These are phyloP conservation scores for Crepidodera aurea DNA, from an alignment of 2,888 invertebrate genomes.

Conservation along the genomic window DNA sequence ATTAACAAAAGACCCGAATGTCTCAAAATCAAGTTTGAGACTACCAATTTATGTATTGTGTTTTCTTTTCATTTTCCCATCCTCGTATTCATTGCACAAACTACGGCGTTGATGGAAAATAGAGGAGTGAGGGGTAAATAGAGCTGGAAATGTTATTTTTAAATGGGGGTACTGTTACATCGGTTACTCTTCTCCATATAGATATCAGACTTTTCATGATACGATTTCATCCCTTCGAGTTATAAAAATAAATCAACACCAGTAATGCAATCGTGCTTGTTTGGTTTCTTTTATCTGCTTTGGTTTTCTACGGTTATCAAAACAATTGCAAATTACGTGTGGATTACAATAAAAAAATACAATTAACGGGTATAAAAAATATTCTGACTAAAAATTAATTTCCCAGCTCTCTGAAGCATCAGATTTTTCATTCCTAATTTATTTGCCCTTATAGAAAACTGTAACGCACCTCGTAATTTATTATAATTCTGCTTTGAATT, in stretches of 20 bases:
- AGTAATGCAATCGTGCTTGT: too few relatives aligned
- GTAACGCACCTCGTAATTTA: slow-evolving; percentile 7
- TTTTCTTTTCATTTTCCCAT: slow-evolving; percentile 26
- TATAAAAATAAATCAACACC: too few relatives aligned
- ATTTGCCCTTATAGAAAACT: too few relatives aligned
- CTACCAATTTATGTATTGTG: slow-evolving; percentile 28
- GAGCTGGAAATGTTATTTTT: slow-evolving; percentile 2
- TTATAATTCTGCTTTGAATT: slow-evolving; percentile 15
- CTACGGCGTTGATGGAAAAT: slow-evolving; percentile 39
- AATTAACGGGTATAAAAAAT: too few relatives aligned
- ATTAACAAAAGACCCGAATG: slow-evolving; percentile 25
- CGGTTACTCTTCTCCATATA: neutral
- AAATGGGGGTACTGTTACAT: neutral
- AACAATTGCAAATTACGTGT: too few relatives aligned
- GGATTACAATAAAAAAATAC: too few relatives aligned
- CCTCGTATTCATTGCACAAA: slow-evolving; percentile 40
- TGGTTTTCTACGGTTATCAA: too few relatives aligned
- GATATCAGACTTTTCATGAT: slow-evolving; percentile 12
- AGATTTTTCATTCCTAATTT: too few relatives aligned
- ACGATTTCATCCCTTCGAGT: too few relatives aligned
- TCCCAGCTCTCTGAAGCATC: too few relatives aligned
- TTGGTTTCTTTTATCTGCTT: too few relatives aligned
- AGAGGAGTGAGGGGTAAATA: slow-evolving; percentile 7
- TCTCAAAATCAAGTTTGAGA: slow-evolving; percentile 25
- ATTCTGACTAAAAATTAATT: too few relatives aligned